Conservation (phyloP, 2,888 invertebrate genomes). For the Dione vanillae region DNA sequence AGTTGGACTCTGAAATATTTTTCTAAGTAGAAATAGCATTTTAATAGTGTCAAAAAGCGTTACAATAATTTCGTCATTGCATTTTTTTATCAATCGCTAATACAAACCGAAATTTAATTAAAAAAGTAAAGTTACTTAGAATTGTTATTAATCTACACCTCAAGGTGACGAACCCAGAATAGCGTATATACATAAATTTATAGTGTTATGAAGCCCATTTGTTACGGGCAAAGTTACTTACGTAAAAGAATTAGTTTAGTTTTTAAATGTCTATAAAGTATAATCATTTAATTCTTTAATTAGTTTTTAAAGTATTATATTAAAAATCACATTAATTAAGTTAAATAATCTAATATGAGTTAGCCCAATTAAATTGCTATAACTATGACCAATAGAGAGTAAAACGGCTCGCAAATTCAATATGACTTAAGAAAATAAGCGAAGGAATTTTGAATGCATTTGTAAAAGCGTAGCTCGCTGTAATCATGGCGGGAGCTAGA, state of each 20-base stretch:
- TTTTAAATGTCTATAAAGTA: background rate
- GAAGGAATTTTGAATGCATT: conserved; percentile 43
- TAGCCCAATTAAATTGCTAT: background rate
- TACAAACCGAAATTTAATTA: background rate
- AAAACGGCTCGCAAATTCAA: conserved; percentile 36
- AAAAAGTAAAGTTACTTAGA: background rate
- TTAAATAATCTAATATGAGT: background rate
- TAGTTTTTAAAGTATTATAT: no score
- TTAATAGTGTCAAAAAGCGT: no score
- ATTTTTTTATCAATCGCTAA: background rate
- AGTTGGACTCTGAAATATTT: no score
- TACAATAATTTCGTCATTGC: no score
- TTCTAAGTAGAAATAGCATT: no score
- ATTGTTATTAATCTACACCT: background rate
- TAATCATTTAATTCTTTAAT: no score
- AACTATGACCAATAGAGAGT: background rate
- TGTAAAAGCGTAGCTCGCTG: conserved; percentile 62
- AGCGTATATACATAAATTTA: conserved; percentile 8
- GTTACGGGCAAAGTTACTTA: background rate
- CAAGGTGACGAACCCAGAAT: conserved; percentile 5
- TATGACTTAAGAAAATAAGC: conserved; percentile 35
- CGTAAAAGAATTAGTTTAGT: background rate
- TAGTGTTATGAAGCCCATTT: conserved; percentile 7
- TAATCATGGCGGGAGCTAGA: conserved; percentile 66
- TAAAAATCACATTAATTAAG: no score